Evolutionary conservation across 2,113 vertebrate species (phyloP), one percentile per base, ranked within the genome.

Genomic region (Siphamia tubifer): DNA sequence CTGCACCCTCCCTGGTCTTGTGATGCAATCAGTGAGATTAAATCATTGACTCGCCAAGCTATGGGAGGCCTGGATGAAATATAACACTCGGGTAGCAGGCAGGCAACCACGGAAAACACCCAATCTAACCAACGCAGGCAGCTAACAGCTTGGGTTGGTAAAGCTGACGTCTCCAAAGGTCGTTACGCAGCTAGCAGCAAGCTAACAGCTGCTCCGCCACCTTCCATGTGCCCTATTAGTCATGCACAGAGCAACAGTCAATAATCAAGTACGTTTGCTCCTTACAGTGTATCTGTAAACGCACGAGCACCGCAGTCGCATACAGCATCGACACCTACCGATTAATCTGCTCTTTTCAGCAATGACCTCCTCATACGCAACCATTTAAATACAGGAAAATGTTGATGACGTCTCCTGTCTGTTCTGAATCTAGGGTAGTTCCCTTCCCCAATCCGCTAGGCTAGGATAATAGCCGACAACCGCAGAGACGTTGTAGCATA

Each of bases 361-460:
- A 78, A 79, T 88, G 89, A 90, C 90, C 91, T 89, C 89, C 91
- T 92, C 94, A 89, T 87, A 91, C 89, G 91, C 88, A 65, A 92
- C 90, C 92, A 93, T 89, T 92, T 94, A 94, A 94, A 95, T 90
- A 92, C 81, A 90, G 74, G 75, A 82, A 90, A 92, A 92, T 89
- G 86, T 73, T 89, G 93, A 94, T 93, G 94, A 94, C 87, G 94
- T 93, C 92, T 94, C 87, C 82, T 77, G 86, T 81, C 86, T 89
- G 82, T 65, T 86, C 72, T 72, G 60, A 79, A 86, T 86, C 68
- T 77, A 43, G 86, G 89, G 87, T 88, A 88, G 85, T 82, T 90
- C 85, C 86, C 82, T 74, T 79, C 81, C 54, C 49, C 75, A 13
- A 85, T 80, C 78, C 57, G 83, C 92, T 91, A 92, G 62, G 79